Percentiles rank a stretch among this genome's conserved stretches.
phyloP scores from a whole-genome alignment of 2,888 invertebrate species.

The Protonemura montana region DNA sequence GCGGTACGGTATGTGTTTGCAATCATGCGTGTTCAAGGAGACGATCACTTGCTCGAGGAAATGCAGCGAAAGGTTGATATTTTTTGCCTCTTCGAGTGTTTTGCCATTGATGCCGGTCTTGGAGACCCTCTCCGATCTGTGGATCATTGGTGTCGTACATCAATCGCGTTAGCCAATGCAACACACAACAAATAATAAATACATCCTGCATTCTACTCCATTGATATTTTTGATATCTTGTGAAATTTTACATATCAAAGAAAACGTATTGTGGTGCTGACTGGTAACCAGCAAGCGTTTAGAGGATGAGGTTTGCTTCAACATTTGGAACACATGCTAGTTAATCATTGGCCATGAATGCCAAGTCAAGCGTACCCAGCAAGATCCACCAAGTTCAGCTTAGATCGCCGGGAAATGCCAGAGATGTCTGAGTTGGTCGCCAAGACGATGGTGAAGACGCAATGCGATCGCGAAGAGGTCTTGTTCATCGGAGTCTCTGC shows the following conservation, averaged over 20 bases:
- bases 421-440: conserved; percentile 56
- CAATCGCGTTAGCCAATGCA: no score
- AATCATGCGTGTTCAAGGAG: conserved; percentile 43
- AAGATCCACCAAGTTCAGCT: conserved; percentile 64
- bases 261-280: no score
- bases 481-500: conserved; percentile 66
- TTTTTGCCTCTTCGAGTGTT: conserved; percentile 62
- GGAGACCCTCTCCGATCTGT: conserved; percentile 63
- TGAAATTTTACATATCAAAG: no score
- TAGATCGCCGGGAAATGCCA: conserved; percentile 59
- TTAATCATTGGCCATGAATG: not conserved
- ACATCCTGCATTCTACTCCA: no score
- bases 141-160: not conserved
- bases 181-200: no score
- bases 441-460: conserved; percentile 64
- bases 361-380: conserved; percentile 59
- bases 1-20: conserved; percentile 60
- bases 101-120: conserved; percentile 61
- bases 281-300: no score
- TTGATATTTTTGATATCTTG: no score
- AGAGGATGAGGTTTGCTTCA: no score
- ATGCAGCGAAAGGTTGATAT: conserved; percentile 65
- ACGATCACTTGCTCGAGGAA: conserved; percentile 61
- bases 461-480: conserved; percentile 64
- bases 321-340: no score